A percentile compares a stretch with the other conserved stretches of the same genome.
phyloP scores from a whole-genome alignment of 2,797 vertebrate species.

The Phalloptychus januarius region DNA sequence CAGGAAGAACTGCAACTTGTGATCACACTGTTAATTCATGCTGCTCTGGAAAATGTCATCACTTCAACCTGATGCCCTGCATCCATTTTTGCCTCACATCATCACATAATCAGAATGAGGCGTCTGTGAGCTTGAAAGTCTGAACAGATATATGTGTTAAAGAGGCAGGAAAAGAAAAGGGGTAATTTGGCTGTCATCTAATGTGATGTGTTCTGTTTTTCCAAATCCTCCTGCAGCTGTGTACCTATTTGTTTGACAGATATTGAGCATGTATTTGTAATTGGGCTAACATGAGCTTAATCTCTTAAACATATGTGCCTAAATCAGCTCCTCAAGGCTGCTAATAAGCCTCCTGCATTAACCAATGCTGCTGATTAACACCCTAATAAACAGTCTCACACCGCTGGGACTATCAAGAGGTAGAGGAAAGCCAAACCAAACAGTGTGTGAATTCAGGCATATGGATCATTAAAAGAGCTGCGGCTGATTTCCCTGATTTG shows the following conservation, averaged over 20 bases:
- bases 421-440: constrained; percentile 67
- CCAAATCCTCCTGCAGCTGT: constrained; percentile 59
- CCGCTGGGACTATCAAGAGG: constrained; percentile 67
- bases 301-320: constrained; percentile 76
- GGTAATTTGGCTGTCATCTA: constrained; percentile 42
- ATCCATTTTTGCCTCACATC: constrained; percentile 41
- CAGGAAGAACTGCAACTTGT: constrained; percentile 15
- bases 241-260: constrained; percentile 58
- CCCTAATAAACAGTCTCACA: constrained; percentile 72
- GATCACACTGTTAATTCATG: constrained; percentile 46
- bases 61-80: constrained; percentile 27
- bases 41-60: constrained; percentile 55
- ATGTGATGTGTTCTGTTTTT: constrained; percentile 42
- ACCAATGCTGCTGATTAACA: constrained; percentile 74
- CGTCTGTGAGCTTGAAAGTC: constrained; percentile 31
- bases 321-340: constrained; percentile 54
- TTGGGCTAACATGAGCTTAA: constrained; percentile 66
- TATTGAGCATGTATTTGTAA: constrained; percentile 68
- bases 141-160: constrained; percentile 62
- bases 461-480: constrained; percentile 64
- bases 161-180: constrained; percentile 12
- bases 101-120: constrained; percentile 40
- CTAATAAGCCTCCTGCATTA: constrained; percentile 72
- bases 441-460: constrained; percentile 70
- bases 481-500: constrained; percentile 51